Percentiles rank a stretch among this genome's conserved stretches.
Conservation (phyloP, 2,797 vertebrate genomes). For the Adelosebastes latens region DNA sequence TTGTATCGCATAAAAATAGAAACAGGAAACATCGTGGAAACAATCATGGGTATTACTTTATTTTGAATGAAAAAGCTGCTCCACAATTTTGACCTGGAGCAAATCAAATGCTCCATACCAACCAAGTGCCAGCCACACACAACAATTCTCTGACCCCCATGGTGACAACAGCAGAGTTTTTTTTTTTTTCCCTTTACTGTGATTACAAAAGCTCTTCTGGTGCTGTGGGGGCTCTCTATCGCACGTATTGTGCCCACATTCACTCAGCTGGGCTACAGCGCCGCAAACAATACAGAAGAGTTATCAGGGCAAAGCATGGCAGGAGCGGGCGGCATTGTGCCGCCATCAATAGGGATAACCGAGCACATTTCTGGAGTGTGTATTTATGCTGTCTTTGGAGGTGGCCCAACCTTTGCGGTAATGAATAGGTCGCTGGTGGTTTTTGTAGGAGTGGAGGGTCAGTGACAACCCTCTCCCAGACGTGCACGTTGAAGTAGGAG, state of each 20-base stretch:
- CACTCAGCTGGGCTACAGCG: constrained; percentile 23
- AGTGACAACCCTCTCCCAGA: constrained; percentile 54
- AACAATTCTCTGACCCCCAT: constrained; percentile 31
- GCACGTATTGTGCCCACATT: constrained; percentile 37
- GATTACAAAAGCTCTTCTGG: constrained; percentile 56
- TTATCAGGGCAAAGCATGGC: constrained; percentile 46
- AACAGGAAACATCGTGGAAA: background rate
- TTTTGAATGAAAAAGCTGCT: background rate
- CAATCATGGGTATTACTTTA: background rate
- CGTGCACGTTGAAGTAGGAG: constrained; percentile 41
- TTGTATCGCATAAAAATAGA: background rate
- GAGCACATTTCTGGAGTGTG: constrained; percentile 33
- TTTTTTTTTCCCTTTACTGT: constrained; percentile 21
- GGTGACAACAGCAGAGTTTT: constrained; percentile 21
- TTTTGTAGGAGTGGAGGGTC: constrained; percentile 54
- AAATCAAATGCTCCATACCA: constrained; percentile 17
- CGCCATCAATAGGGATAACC: constrained; percentile 27
- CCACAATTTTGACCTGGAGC: constrained; percentile 10
- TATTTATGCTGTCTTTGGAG: constrained; percentile 44
- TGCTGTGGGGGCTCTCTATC: constrained; percentile 28
- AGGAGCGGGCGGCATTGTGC: constrained; percentile 29
- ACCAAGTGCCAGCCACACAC: constrained; percentile 21
- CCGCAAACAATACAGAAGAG: constrained; percentile 41
- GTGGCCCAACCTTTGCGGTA: constrained; percentile 41
- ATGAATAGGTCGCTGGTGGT: constrained; percentile 52